Conservation (phyloP, 2,113 vertebrate genomes). For the Grammomys surdaster region DNA sequence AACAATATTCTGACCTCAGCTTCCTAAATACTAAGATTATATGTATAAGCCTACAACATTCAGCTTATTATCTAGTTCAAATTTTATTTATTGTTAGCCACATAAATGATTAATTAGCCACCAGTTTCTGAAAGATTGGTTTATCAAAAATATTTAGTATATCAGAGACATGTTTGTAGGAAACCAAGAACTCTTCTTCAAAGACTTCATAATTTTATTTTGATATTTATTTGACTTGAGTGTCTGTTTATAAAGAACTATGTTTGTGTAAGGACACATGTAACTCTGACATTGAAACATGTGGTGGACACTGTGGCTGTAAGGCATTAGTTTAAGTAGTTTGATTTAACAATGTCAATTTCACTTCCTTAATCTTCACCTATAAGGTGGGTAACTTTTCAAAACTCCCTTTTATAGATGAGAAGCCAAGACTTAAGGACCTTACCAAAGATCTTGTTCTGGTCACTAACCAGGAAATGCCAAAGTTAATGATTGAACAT, state of each 20-base stretch:
- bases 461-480: neutral
- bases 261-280: neutral
- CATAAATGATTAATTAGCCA: neutral
- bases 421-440: neutral
- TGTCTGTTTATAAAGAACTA: neutral
- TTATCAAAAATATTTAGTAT: neutral
- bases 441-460: neutral
- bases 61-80: neutral
- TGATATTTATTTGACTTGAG: constrained; percentile 19
- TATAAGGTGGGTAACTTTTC: neutral
- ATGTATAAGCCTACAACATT: neutral
- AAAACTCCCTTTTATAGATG: neutral
- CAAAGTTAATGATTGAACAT: neutral
- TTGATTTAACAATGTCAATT: neutral
- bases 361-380: neutral
- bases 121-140: neutral
- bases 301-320: fast-evolving
- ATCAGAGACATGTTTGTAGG: neutral
- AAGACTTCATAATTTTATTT: neutral
- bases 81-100: neutral
- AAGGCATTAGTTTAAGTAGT: neutral
- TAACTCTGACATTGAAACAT: neutral
- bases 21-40: neutral
- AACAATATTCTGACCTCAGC: neutral
- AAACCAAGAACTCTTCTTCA: constrained; percentile 1